phyloP scores from a whole-genome alignment of 2,113 vertebrate species.

The Oxygymnocypris stewartii region DNA sequence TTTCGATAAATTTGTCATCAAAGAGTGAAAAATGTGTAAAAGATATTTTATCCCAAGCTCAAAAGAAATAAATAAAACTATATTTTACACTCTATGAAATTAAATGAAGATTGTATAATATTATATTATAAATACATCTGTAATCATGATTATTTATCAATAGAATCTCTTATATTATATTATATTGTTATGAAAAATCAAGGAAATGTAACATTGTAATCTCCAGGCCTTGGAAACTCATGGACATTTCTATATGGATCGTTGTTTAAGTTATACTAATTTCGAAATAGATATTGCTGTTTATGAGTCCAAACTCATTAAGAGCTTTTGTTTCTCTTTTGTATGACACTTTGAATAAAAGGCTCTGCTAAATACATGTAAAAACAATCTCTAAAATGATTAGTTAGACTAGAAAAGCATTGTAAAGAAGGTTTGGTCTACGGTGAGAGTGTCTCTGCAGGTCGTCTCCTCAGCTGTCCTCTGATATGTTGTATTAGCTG shows the following conservation, averaged over 20 bases:
- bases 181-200: neutral
- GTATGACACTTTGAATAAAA: no score
- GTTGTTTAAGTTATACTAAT: neutral
- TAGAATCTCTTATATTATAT: neutral
- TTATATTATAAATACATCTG: no score
- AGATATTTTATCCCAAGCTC: neutral
- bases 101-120: neutral
- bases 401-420: neutral
- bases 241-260: neutral
- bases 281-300: neutral
- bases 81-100: neutral
- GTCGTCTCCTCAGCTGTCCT: neutral
- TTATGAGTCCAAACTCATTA: neutral
- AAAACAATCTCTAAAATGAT: neutral
- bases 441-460: neutral
- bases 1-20: neutral
- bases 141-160: no score
- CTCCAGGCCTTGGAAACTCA: neutral
- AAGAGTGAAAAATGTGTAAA: neutral
- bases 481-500: neutral
- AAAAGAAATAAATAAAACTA: neutral
- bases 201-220: neutral
- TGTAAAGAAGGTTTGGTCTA: neutral
- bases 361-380: no score
- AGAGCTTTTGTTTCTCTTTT: no score